Conservation (phyloP, 2,113 vertebrate genomes). For the Craseonycteris thonglongyai region DNA sequence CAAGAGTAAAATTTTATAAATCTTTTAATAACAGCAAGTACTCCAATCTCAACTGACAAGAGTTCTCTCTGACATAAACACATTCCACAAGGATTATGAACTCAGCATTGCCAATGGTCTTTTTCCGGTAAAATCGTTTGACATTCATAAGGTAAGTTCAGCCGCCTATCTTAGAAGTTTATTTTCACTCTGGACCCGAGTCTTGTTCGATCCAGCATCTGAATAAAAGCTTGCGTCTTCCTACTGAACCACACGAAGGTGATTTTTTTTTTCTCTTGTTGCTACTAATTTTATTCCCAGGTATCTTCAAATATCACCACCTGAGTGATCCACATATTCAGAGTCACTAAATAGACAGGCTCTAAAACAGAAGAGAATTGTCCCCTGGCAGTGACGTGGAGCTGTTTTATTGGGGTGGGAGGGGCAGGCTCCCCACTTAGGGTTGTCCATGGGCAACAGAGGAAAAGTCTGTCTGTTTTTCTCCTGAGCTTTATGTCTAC, state of each 20-base stretch:
- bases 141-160: slow-evolving; percentile 58
- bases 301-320: background rate
- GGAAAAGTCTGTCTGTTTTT: background rate
- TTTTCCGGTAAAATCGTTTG: slow-evolving; percentile 64
- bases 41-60: slow-evolving; percentile 55
- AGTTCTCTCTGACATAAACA: slow-evolving; percentile 58
- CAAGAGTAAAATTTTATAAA: background rate
- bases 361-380: background rate
- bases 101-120: slow-evolving; percentile 66
- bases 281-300: background rate
- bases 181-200: background rate
- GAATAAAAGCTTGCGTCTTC: background rate
- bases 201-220: background rate
- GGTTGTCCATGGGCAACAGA: background rate
- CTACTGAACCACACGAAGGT: background rate
- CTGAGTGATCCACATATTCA: background rate
- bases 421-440: background rate
- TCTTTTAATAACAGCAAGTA: slow-evolving; percentile 38
- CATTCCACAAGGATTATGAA: slow-evolving; percentile 51
- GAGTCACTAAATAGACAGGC: background rate
- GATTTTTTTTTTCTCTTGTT: background rate
- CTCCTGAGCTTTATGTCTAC: background rate
- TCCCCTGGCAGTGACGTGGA: background rate
- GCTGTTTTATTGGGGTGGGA: fast-evolving
- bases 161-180: background rate